Base-by-base conservation (phyloP, 2,797 vertebrate species). In the Neopelma chrysocephalum region DNA sequence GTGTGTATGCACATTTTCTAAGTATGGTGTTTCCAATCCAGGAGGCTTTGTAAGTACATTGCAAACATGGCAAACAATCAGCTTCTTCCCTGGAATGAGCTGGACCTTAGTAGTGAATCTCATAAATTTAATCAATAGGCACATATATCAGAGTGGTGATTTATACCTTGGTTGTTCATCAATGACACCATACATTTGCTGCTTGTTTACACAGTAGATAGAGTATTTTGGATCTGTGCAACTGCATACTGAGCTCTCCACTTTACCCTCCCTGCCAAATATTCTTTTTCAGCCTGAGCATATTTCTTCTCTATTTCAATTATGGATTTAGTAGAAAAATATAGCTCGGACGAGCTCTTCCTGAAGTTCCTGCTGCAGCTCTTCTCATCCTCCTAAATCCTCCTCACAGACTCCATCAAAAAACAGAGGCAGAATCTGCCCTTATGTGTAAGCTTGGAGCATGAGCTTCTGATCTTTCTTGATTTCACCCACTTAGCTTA, bases 81-180 rank as follows among this genome's bases (percentile, higher is more conserved):
- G 5, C 26, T 87, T 81, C 51, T 83, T 91, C 34, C 38, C 47
- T 69, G 38, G 61, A 93, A 83, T 21, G 47, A 75, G 69, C 53
- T 81, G 11, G 8, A 75, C n/a, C 65, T 71, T 58, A 78, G 64
- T 16, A 83, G 45, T 81, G 61, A 69, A 76, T 72, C 61, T 83
- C 69, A 91, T 82, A 82, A 80, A 78, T 91, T 68, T 66, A 80
- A 79, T 88, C 7, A 0, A 70, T 81, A 86, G 61, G 47, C 58
- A 65, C 18, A 83, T 78, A 34, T 16, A 71, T 81, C 42, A 61
- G 38, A 94, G 80, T 36, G 22, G 20, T 89, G 82, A 92, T 95
- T 92, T 94, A 93, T 83, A 38, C 54, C 27, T 91, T 76, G 57
- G 50, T 42, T 79, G 27, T 90, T 97, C 68, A 83, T 93, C 82